phyloP scores from a whole-genome alignment of 1,140 invertebrate genomes.

The Drosophila kepulauana region DNA sequence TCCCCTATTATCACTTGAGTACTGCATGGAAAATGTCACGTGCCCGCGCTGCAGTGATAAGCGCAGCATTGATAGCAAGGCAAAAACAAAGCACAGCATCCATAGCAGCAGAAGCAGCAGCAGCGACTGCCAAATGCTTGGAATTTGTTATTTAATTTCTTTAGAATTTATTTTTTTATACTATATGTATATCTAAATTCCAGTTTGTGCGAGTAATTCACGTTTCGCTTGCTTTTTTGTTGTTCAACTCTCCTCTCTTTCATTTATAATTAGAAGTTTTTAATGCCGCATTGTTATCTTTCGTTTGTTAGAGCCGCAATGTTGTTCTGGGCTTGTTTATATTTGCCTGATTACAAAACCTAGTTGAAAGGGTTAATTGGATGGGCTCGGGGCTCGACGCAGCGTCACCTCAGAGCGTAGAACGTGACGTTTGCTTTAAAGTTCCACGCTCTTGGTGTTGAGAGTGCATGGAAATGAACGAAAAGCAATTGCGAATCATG shows the following conservation, averaged over 20 bases:
- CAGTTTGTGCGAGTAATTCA: conserved; percentile 9
- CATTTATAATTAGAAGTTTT: conserved; percentile 68
- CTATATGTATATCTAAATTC: conserved; percentile 18
- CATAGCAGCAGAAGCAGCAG: neutral
- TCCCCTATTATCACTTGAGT: neutral
- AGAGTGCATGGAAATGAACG: neutral
- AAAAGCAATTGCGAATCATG: neutral
- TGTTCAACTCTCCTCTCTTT: conserved; percentile 14
- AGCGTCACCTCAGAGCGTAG: conserved; percentile 10
- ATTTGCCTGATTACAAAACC: conserved; percentile 44
- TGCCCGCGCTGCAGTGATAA: conserved; percentile 10
- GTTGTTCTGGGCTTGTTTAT: conserved; percentile 53
- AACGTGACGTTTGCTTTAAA: conserved; percentile 5
- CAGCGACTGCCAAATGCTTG: neutral
- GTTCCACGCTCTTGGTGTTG: too few species aligned
- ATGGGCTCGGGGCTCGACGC: conserved; percentile 30
- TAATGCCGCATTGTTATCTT: conserved; percentile 76
- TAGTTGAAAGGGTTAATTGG: conserved; percentile 74
- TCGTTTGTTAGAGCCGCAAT: conserved; percentile 43
- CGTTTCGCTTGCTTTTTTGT: conserved; percentile 35
- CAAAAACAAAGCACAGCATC: neutral
- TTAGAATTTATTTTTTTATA: neutral
- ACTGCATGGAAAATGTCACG: conserved; percentile 10
- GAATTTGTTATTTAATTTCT: conserved; percentile 17
- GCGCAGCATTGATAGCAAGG: neutral